These are phyloP conservation scores for Dicranocentrus wangi DNA, from an alignment of 2,888 invertebrate species.

Conservation along the genomic window DNA sequence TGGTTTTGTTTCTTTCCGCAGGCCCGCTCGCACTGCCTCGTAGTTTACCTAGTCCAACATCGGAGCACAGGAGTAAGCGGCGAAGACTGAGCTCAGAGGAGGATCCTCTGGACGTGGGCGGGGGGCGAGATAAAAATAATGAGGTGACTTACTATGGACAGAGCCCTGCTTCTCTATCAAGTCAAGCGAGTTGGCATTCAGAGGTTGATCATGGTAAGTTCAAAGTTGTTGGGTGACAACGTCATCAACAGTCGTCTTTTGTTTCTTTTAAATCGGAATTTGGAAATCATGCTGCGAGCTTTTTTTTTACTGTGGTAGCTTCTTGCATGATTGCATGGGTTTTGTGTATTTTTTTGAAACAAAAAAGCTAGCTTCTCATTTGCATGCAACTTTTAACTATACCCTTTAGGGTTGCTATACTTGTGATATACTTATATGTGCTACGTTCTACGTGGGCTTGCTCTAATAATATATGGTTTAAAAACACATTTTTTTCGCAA, in stretches of 20 bases:
- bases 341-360: too few relatives aligned
- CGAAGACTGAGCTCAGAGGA: constrained; percentile 78
- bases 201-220: constrained; percentile 77
- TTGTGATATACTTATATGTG: too few relatives aligned
- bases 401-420: too few relatives aligned
- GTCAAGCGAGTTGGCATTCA: constrained; percentile 77
- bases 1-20: constrained; percentile 66
- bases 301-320: neutral
- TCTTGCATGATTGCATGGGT: neutral
- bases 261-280: too few relatives aligned
- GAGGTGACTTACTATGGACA: constrained; percentile 77
- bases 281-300: too few relatives aligned
- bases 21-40: constrained; percentile 76
- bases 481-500: too few relatives aligned
- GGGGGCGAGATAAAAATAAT: constrained; percentile 75
- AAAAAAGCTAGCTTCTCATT: neutral
- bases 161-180: constrained; percentile 77
- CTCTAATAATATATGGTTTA: too few relatives aligned
- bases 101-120: constrained; percentile 75
- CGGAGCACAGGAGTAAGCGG: constrained; percentile 77
- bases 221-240: neutral
- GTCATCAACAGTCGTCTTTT: constrained; percentile 15
- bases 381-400: too few relatives aligned
- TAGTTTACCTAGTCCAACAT: constrained; percentile 76
- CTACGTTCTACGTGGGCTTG: too few relatives aligned